phyloP scores from a whole-genome alignment of 2,113 vertebrate species.

The Opisthocomus hoazin region DNA sequence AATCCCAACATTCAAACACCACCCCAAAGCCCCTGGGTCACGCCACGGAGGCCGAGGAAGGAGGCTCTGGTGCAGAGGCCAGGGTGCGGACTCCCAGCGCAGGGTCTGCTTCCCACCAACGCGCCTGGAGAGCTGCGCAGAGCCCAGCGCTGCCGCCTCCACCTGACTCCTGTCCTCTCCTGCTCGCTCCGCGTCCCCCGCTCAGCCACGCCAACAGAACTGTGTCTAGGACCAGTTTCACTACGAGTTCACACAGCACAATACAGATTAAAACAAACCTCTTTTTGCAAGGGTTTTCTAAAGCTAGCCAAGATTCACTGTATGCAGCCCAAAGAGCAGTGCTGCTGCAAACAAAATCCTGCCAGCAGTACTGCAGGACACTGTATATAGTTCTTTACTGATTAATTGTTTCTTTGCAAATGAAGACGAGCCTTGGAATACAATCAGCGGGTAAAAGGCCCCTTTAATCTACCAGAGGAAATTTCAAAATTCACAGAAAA shows the following conservation, averaged over 20 bases:
- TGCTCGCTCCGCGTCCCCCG: not conserved
- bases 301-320: not conserved
- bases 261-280: not conserved
- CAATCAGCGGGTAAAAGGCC: not conserved
- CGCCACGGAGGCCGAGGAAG: not conserved
- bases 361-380: not conserved
- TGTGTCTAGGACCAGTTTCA: not conserved
- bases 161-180: not conserved
- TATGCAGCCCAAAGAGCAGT: not conserved
- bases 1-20: not conserved
- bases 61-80: not conserved
- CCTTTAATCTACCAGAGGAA: not conserved
- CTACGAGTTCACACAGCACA: not conserved
- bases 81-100: fast-evolving
- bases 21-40: not conserved
- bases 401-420: not conserved
- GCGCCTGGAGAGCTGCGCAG: not conserved
- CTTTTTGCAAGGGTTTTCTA: not conserved
- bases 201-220: not conserved
- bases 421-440: not conserved
- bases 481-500: not conserved
- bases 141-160: not conserved
- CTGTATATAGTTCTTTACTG: not conserved
- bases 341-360: not conserved
- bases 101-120: not conserved